These are phyloP conservation scores for Glyphotaelius pellucidus DNA, from an alignment of 2,888 invertebrate genomes.

Conservation along the genomic window DNA sequence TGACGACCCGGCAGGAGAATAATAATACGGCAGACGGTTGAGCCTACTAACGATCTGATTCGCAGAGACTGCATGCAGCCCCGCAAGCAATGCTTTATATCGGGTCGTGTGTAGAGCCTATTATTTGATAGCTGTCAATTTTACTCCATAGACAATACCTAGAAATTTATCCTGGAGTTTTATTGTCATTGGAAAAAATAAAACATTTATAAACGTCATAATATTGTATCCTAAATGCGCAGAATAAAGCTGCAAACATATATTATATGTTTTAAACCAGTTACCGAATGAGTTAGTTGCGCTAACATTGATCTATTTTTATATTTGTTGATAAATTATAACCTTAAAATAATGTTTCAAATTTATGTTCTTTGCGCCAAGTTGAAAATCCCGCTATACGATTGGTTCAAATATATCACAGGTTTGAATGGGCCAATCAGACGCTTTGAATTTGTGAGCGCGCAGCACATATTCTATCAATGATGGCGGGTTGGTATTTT, in stretches of 20 bases:
- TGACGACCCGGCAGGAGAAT: no score
- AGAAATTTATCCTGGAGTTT: neutral
- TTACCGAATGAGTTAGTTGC: neutral
- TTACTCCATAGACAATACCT: neutral
- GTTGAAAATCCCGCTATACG: neutral
- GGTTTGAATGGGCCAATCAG: conserved; percentile 31
- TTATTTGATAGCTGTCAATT: no score
- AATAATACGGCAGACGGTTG: no score
- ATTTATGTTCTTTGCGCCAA: neutral
- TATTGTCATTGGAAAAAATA: conserved; percentile 8
- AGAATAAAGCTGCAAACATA: neutral
- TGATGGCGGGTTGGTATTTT: conserved; percentile 77
- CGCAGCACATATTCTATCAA: conserved; percentile 54
- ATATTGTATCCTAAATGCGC: neutral
- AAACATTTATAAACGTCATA: neutral
- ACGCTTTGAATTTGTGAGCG: conserved; percentile 10
- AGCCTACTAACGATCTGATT: no score
- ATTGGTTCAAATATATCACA: conserved; percentile 11
- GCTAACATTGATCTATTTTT: neutral
- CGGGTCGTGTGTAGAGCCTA: no score
- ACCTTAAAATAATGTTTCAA: conserved; percentile 31
- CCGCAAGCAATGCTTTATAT: no score
- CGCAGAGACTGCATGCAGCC: no score
- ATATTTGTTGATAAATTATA: conserved; percentile 20
- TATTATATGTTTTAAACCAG: neutral